Base-by-base conservation (phyloP, 1,140 invertebrate genomes). In the Sarcophaga peregrina region DNA sequence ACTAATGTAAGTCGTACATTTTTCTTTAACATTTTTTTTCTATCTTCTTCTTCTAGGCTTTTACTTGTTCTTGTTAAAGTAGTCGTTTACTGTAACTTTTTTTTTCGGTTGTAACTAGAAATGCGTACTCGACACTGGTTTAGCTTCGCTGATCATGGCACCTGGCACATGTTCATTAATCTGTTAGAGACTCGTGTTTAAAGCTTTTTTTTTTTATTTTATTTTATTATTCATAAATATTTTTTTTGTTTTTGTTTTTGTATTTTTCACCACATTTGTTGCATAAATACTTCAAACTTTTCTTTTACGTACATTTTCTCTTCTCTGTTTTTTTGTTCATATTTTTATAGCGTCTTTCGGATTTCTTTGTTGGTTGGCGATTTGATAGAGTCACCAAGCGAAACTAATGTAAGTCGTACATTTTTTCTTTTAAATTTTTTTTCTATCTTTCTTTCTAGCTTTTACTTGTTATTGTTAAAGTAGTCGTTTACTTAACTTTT, bases 91-190 rank as follows among this genome's bases (percentile, higher is more conserved):
- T 72, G 5, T 25, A 17, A 20, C 15, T 72, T 25, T 25, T 17
- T 48, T 78, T 46, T 78, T 17, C 25, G 25, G 25, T 37, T 37
- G 25, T 83, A 83, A 83, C 62, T 83, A 82, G 83, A 83, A 83
- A 83, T 83, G 83, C 83, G 83, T 83, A 83, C 81, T 76, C 83
- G 83, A 83, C 83, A 83, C 80, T 75, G 50, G 83, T 73, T 82
- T 50, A 37, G 81, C 81, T 72, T 62, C 45, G 81, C 17, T 74
- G 81, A 81, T 81, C 81, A 50, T 82, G 62, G 81, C 81, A 82
- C 81, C 81, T 82, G 81, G 58, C 81, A 82, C 81, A 73, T 82
- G 81, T 50, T 82, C 15, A 58, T 48, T 58, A 72, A 82, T 68
- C 58, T 78, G 75, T 78, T 78, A 50, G 75, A 52, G 75, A 50